A percentile compares a stretch with the other conserved stretches of the same genome.
Evolutionary conservation across 2,113 vertebrate genomes (phyloP).

Genomic region (Xiphophorus maculatus): DNA sequence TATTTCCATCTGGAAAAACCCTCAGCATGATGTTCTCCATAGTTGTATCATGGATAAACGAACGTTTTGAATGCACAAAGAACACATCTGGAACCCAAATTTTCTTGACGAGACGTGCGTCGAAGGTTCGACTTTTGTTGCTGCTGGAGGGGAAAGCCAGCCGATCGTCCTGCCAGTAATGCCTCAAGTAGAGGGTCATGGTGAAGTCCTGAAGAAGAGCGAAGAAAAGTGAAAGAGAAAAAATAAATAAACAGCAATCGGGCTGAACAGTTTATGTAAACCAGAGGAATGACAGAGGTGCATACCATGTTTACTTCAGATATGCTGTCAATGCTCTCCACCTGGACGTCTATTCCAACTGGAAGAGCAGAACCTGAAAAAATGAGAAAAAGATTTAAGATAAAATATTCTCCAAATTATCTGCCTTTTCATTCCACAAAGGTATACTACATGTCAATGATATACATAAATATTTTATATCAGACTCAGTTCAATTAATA

Average conservation of each 20-base stretch:
- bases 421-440: constrained; percentile 22
- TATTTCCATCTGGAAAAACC: constrained; percentile 87
- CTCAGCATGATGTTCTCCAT: constrained; percentile 91
- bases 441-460: constrained; percentile 14
- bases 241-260: not conserved
- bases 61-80: constrained; percentile 92
- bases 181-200: constrained; percentile 93
- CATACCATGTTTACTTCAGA: constrained; percentile 93
- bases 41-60: constrained; percentile 92
- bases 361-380: constrained; percentile 86
- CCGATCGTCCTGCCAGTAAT: constrained; percentile 95
- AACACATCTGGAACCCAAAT: constrained; percentile 95
- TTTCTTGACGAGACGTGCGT: constrained; percentile 89
- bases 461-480: no score
- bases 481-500: no score
- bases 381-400: constrained; percentile 39
- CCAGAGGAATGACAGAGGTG: constrained; percentile 4
- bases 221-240: constrained; percentile 24
- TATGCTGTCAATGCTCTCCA: constrained; percentile 93
- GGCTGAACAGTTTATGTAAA: not conserved
- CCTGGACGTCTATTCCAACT: constrained; percentile 89
- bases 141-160: constrained; percentile 89
- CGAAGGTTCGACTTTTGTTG: constrained; percentile 93
- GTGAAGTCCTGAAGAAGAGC: constrained; percentile 87
- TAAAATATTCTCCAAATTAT: constrained; percentile 14